Base-by-base conservation (phyloP, 2,888 invertebrate species). In the Mechanitis messenoides region DNA sequence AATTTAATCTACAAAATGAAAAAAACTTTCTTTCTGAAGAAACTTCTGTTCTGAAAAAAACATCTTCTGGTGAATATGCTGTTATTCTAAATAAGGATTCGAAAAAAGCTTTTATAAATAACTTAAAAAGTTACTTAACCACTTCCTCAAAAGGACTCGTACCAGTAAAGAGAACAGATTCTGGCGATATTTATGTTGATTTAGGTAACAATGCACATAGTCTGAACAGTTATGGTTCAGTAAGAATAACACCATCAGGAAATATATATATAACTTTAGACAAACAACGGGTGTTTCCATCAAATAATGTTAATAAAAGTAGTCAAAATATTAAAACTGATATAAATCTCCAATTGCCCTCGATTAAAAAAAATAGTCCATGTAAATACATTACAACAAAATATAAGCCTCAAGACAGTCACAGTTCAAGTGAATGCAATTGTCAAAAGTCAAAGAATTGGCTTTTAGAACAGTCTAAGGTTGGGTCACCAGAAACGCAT, bases 221-320 rank as follows among this genome's bases (percentile, higher is more conserved):
- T 5, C 72, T 70, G 42, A 68, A 60, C 31, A 66, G 72, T 54
- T 73, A 73, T 64, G 79, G 76, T 45, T 74, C 76, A 33, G 68
- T 87, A 31, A 84, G 80, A 72, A 76, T 84, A 4, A 77, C 81
- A 45, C 63, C 74, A 9, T 83, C 84, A 1, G 83, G 83, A 31
- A 82, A 79, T 66, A 75, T 85, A 66, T 80, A 74, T 60, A 67
- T 83, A 20, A 63, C 74, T 20, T 68, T 81, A 31, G 74, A 82
- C 61, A 73, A 81, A 61, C 67, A 69, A 2, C 3, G 28, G 9
- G 31, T 9, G 9, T 50, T 50, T 2, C 2, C 50, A 9, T 42
- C 42, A 9, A 31, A 50, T 5, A 31, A 31, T 31, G 3, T 50
- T 50, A 31, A 9, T 50, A 31, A 7, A 3, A 6, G 31, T 31